Evolutionary conservation across 2,113 vertebrate species (phyloP), one percentile per base, ranked within the genome.

Genomic region (Embiotoca jacksoni): DNA sequence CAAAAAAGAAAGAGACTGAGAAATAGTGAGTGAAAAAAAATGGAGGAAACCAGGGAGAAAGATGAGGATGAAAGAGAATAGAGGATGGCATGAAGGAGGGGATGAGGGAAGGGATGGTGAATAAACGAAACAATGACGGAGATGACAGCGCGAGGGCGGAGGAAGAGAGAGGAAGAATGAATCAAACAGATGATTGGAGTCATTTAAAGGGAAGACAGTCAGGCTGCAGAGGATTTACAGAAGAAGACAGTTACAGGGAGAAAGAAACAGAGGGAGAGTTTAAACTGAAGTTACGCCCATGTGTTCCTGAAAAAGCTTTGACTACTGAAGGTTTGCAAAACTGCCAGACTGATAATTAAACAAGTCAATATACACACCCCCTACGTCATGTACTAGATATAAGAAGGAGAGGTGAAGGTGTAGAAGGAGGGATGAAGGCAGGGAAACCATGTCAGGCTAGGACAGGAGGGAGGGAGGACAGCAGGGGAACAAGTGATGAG

Each of bases 21-120:
- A 33, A n/a, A 15, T n/a, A 13, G 13, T n/a, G 41, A 44, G 5
- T 6, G 41, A 7, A 3, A 23, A n/a, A 11, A 44, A 44, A 13
- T 44, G 30, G 53, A 7, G 15, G 46, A n/a, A 33, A 3, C 16
- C 33, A n/a, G 72, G 80, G 23, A 72, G 76, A 60, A 46, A 41
- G 68, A 76, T 39, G 72, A 62, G 15, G 73, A 89, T 82, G 76
- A 87, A 81, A 83, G 52, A 71, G 70, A 81, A 81, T 82, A 81
- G 49, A 8, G 16, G 64, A 75, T 74, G 75, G 64, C 37, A 41
- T 83, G 81, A 80, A 78, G 68, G 72, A 66, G 58, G 62, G 57
- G 66, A 50, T 3, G 63, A 64, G 53, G 67, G 39, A 53, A 44
- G 52, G 60, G 30, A 55, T 46, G 57, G 32, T 50, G 77, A 81